Evolutionary conservation across 2,888 invertebrate genomes (phyloP).

Genomic region (Dasypogon diadema): DNA sequence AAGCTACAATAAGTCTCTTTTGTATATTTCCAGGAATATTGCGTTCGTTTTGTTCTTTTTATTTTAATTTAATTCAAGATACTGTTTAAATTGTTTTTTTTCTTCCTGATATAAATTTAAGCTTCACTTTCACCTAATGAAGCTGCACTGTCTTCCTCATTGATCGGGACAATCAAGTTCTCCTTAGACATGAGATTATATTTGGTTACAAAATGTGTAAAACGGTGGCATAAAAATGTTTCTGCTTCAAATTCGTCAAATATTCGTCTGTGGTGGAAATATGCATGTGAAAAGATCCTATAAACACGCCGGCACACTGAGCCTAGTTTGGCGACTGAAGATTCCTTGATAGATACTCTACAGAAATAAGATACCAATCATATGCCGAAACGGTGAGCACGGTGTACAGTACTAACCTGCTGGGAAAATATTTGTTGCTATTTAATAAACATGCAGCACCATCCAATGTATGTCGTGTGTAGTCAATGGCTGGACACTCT

Average conservation of each 20-base stretch:
- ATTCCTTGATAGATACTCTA: slow-evolving; percentile 98
- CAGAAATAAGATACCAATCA: background rate
- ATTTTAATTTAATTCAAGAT: slow-evolving; percentile 25
- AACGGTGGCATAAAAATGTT: slow-evolving; percentile 93
- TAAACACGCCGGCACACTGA: slow-evolving; percentile 99
- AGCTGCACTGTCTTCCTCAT: slow-evolving; percentile 78
- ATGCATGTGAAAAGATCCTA: slow-evolving; percentile 99
- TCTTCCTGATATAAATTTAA: slow-evolving; percentile 60
- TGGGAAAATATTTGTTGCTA: slow-evolving; percentile 99
- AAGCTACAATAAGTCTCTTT: slow-evolving; percentile 22
- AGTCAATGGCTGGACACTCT: slow-evolving; percentile 99
- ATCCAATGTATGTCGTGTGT: slow-evolving; percentile 97
- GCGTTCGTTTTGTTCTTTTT: slow-evolving; percentile 17
- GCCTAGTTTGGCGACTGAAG: slow-evolving; percentile 97
- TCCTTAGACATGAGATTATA: slow-evolving; percentile 99
- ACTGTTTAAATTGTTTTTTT: slow-evolving; percentile 26
- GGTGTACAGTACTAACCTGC: slow-evolving; percentile 77
- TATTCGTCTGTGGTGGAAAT: slow-evolving; percentile 96
- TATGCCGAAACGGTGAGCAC: background rate
- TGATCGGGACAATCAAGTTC: slow-evolving; percentile 97
- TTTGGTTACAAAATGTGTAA: slow-evolving; percentile 98
- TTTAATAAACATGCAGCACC: slow-evolving; percentile 98
- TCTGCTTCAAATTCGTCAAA: slow-evolving; percentile 99
- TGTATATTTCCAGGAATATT: slow-evolving; percentile 43
- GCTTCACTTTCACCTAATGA: slow-evolving; percentile 71